Evolutionary conservation across 2,888 invertebrate genomes (phyloP), one percentile per base, ranked within the genome.

Genomic region (Drosophila borealis): DNA sequence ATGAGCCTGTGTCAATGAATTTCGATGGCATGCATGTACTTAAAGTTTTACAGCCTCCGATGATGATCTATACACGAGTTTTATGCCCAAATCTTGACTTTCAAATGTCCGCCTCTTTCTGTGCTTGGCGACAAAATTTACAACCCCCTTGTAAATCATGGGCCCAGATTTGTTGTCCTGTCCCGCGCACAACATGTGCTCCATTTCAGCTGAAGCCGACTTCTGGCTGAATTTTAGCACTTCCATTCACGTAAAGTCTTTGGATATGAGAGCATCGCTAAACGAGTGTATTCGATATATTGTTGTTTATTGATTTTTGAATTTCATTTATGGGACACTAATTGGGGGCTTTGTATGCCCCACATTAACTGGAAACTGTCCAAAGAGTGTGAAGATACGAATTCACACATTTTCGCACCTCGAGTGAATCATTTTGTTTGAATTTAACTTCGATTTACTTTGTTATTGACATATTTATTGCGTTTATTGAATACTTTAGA

Each of bases 331-430:
- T 71, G 42, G 34, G 13, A 17, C 67, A 49, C 74, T 89, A 89
- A 85, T 85, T 81, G 80, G 68, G 50, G 88, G 89, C 69, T 84
- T 89, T 89, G 88, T 84, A 64, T 57, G 53, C 14, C 34, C 41
- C 62, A 67, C 69, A 67, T 84, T 84, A 75, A 57, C 64, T 72
- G 70, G 81, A 80, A 87, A 70, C 55, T 70, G 77, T 80, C 56
- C 33, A 33, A 36, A 48, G 49, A 70, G 45, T 48, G 39, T 55
- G 59, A 46, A 36, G 19, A 14, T 42, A 33, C 45, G 34, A 57
- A 69, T 74, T 85, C 67, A 77, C 88, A 82, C 77, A 70, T 72
- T 70, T 81, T 54, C 48, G 46, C 33, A 63, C 13, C 70, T 74
- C 79, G 8, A 51, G n/a, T 33, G 70, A 78, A 78, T 37, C n/a